These are phyloP conservation scores for Psix sp. DNA, from an alignment of 1,140 invertebrate genomes.

Conservation along the genomic window DNA sequence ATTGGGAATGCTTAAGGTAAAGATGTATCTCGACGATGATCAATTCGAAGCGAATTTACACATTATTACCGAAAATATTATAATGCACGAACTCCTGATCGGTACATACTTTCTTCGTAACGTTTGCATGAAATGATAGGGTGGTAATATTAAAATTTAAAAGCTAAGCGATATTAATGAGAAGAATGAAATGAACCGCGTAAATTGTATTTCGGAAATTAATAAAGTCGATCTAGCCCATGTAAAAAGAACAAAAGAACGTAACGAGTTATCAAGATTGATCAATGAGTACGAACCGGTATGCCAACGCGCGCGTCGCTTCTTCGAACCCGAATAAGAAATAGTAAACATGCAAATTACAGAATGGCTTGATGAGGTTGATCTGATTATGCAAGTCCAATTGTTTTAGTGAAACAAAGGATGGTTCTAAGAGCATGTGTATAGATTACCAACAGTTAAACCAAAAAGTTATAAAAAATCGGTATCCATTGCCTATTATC, in stretches of 20 bases:
- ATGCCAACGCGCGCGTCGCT: no score
- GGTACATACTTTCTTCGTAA: conserved; percentile 29
- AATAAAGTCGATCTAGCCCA: conserved; percentile 8
- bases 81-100: conserved; percentile 24
- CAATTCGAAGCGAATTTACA: conserved; percentile 5
- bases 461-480: no score
- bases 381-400: conserved; percentile 64
- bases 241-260: neutral
- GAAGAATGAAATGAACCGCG: conserved; percentile 1
- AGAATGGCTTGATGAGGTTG: conserved; percentile 6
- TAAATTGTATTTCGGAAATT: neutral
- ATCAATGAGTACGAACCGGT: conserved; percentile 16
- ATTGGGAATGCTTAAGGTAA: conserved; percentile 1
- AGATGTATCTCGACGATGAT: conserved; percentile 1
- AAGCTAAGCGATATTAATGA: neutral
- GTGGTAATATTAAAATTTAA: conserved; percentile 4
- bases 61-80: conserved; percentile 11
- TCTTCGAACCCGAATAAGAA: no score
- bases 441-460: no score
- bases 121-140: conserved; percentile 11
- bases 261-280: neutral
- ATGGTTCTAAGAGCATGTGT: conserved; percentile 50
- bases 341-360: conserved; percentile 4
- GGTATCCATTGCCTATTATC: no score
- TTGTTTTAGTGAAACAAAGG: conserved; percentile 75